Percentiles rank a stretch among this genome's conserved stretches.
These are phyloP conservation scores for Abscondita cerata DNA, from an alignment of 2,888 invertebrate genomes.

Conservation along the genomic window DNA sequence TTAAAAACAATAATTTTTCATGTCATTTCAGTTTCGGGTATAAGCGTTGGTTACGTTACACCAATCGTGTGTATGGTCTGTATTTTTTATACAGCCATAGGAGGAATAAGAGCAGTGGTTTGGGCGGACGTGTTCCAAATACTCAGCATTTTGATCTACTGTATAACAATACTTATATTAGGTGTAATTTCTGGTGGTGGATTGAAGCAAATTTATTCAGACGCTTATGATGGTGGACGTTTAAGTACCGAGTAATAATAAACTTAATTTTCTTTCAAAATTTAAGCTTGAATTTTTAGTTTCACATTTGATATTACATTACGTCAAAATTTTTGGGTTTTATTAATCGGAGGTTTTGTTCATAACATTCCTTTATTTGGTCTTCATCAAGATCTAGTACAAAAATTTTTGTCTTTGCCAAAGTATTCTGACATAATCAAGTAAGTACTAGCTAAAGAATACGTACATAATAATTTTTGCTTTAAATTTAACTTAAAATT, in stretches of 20 bases:
- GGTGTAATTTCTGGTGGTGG: constrained; percentile 66
- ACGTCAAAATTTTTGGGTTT: constrained; percentile 68
- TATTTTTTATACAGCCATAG: constrained; percentile 77
- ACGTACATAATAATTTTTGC: constrained; percentile 54
- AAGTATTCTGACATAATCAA: too few relatives aligned
- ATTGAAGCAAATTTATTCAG: constrained; percentile 64
- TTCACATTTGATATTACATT: constrained; percentile 58
- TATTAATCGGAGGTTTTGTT: constrained; percentile 64
- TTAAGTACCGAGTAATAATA: constrained; percentile 65
- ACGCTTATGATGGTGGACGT: constrained; percentile 63
- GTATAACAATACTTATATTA: constrained; percentile 64
- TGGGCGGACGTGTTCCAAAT: constrained; percentile 68
- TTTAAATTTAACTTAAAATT: too few relatives aligned
- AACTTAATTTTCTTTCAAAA: background rate
- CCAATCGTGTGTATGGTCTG: constrained; percentile 74
- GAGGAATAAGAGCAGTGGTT: constrained; percentile 70
- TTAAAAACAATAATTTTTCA: background rate
- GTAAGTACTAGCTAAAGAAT: too few relatives aligned
- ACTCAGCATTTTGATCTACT: constrained; percentile 62
- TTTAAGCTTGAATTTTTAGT: background rate
- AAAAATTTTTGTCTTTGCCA: constrained; percentile 67
- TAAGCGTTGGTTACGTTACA: constrained; percentile 68
- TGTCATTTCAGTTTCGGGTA: too few relatives aligned
- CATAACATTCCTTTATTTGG: constrained; percentile 65
- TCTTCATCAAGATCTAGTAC: constrained; percentile 66